phyloP scores from a whole-genome alignment of 2,888 invertebrate species.

The Campoplex nolae region DNA sequence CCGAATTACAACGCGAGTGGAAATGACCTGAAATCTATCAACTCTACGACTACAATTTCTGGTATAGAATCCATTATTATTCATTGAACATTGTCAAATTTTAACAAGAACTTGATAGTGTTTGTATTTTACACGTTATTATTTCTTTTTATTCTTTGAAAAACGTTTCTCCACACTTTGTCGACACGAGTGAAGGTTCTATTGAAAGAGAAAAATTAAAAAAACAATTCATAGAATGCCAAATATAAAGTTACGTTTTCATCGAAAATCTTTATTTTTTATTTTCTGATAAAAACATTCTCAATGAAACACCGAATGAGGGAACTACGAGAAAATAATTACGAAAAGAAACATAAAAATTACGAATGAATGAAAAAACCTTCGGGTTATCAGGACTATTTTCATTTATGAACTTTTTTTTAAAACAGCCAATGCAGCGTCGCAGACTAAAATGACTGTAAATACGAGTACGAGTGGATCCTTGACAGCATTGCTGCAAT shows the following conservation, averaged over 20 bases:
- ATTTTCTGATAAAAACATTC: neutral
- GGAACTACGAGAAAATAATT: no score
- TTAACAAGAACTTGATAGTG: no score
- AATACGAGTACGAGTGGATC: constrained; percentile 69
- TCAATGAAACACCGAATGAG: neutral
- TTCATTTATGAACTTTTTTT: constrained; percentile 1
- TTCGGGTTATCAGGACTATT: neutral
- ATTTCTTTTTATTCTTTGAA: neutral
- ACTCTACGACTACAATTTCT: constrained; percentile 13
- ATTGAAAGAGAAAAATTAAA: neutral
- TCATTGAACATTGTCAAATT: neutral
- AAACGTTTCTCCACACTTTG: neutral
- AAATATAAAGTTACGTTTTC: neutral
- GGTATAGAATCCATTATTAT: constrained; percentile 17
- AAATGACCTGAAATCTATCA: constrained; percentile 67
- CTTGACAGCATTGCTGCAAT: constrained; percentile 76
- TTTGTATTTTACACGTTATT: no score
- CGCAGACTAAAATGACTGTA: constrained; percentile 66
- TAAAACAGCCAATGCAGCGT: constrained; percentile 49
- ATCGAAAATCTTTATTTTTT: neutral
- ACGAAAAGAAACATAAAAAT: neutral
- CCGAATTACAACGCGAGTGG: constrained; percentile 75
- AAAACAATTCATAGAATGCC: neutral
- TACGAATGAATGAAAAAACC: neutral
- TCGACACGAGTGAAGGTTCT: neutral